phyloP scores from a whole-genome alignment of 2,113 vertebrate genomes.

The Tursiops truncatus region DNA sequence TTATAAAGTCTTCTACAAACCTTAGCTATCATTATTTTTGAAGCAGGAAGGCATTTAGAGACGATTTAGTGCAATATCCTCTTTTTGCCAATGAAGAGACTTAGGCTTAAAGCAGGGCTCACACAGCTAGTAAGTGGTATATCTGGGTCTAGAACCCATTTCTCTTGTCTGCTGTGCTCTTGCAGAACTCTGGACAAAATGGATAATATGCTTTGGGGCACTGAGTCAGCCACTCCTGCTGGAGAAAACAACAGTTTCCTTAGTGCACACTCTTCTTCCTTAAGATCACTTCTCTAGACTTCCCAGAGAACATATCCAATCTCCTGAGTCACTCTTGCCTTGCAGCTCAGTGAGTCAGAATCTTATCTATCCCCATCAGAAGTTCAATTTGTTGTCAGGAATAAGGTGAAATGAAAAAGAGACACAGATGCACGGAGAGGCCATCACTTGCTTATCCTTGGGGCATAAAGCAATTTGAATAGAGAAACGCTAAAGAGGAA shows the following conservation, averaged over 20 bases:
- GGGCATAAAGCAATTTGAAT: constrained; percentile 64
- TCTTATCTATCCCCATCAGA: constrained; percentile 56
- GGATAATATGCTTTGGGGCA: background rate
- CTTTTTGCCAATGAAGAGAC: background rate
- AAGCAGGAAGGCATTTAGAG: background rate
- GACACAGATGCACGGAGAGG: constrained; percentile 39
- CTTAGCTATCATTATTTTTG: background rate
- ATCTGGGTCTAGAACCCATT: background rate
- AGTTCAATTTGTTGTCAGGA: constrained; percentile 61
- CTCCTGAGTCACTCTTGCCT: constrained; percentile 66
- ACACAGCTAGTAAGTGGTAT: background rate
- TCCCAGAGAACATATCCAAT: constrained; percentile 40
- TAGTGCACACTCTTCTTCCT: background rate
- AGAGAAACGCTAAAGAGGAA: constrained; percentile 40
- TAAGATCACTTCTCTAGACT: constrained; percentile 34
- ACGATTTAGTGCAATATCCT: background rate
- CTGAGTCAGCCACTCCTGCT: constrained; percentile 41
- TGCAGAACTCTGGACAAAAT: constrained; percentile 6
- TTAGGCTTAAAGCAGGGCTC: background rate
- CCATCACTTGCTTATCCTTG: constrained; percentile 57
- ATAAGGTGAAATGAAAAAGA: constrained; percentile 64
- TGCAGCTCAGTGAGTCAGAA: constrained; percentile 60
- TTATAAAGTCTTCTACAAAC: background rate
- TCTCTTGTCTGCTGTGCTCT: background rate
- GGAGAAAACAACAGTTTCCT: background rate